These are phyloP conservation scores for Mimas tiliae DNA, from an alignment of 2,888 invertebrate species.

Conservation along the genomic window DNA sequence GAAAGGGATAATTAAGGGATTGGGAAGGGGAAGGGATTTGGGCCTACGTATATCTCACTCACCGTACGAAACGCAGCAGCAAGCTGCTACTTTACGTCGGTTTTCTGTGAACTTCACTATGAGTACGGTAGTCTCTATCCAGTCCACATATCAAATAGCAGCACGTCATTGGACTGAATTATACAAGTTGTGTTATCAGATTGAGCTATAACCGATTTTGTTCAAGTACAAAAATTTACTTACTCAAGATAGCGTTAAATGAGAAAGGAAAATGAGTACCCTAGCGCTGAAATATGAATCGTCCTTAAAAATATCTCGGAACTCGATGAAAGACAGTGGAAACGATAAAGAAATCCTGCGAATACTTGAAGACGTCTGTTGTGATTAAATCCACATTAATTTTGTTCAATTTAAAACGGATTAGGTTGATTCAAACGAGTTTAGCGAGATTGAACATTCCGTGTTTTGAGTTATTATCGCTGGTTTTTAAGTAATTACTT, in stretches of 20 bases:
- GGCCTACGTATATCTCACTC: too few species aligned
- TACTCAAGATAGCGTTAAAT: neutral
- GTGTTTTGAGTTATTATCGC: conserved; percentile 12
- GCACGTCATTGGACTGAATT: too few species aligned
- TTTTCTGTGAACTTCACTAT: too few species aligned
- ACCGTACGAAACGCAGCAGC: too few species aligned
- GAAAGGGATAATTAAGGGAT: too few species aligned
- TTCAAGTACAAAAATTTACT: neutral
- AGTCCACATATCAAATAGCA: too few species aligned
- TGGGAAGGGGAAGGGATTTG: too few species aligned
- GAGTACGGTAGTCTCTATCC: too few species aligned
- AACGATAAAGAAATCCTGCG: conserved; percentile 47
- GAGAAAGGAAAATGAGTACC: neutral
- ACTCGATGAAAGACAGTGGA: conserved; percentile 50
- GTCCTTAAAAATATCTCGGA: conserved; percentile 27
- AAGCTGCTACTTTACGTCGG: too few species aligned
- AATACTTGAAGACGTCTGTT: conserved; percentile 49
- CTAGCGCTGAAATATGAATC: conserved; percentile 5
- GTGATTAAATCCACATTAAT: conserved; percentile 63
- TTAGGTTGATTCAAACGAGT: conserved; percentile 44
- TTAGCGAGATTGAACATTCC: conserved; percentile 27
- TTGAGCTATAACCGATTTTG: too few species aligned
- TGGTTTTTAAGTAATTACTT: conserved; percentile 37
- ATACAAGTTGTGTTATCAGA: too few species aligned
- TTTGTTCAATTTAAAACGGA: conserved; percentile 62